A percentile compares a stretch with the other conserved stretches of the same genome.
Conservation (phyloP, 2,113 vertebrate genomes). For the Gopherus evgoodei region DNA sequence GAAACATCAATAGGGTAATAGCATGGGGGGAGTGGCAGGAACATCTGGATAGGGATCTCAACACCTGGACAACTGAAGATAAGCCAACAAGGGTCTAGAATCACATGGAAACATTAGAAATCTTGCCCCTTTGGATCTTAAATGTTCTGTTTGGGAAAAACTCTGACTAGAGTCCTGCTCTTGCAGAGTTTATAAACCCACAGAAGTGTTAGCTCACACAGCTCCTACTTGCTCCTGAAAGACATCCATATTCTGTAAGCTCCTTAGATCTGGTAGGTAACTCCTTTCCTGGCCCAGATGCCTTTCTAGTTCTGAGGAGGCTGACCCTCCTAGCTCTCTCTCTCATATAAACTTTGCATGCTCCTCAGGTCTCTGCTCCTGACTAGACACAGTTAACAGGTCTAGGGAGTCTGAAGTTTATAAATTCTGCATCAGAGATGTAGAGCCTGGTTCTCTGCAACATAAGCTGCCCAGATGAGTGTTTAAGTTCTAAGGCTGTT, state of each 20-base stretch:
- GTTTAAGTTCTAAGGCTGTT: fast-evolving
- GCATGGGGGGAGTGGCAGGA: background rate
- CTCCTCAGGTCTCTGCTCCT: background rate
- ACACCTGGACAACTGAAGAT: background rate
- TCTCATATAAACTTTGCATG: background rate
- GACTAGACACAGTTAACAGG: background rate
- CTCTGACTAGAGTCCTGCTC: background rate
- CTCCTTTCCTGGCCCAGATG: background rate
- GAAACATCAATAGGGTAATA: background rate
- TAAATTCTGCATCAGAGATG: background rate
- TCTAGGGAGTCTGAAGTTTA: background rate
- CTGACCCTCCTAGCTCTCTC: background rate
- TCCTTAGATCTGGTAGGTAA: background rate
- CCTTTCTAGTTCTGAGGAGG: background rate
- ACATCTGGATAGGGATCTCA: background rate
- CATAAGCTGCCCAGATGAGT: background rate
- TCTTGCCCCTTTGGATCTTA: background rate
- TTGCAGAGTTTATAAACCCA: background rate
- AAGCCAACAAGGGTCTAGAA: background rate
- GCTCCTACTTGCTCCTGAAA: background rate
- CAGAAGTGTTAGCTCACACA: background rate
- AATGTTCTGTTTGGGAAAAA: background rate
- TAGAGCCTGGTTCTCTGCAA: background rate
- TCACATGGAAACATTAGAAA: background rate
- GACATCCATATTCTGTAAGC: background rate